phyloP scores from a whole-genome alignment of 1,140 invertebrate genomes.

The Zaprionus vittiger region DNA sequence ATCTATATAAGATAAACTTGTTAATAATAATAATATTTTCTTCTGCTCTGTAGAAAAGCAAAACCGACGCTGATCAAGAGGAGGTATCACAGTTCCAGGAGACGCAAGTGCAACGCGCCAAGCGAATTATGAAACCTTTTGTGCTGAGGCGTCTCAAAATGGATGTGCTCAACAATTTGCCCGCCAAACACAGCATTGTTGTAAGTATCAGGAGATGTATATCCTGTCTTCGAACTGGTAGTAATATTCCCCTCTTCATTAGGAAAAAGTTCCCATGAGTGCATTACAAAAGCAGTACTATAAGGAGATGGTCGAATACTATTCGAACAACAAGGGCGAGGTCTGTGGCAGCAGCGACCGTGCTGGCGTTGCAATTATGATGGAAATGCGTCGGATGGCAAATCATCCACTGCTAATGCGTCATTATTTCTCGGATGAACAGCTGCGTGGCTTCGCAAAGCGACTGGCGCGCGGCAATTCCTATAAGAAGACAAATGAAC shows the following conservation, averaged over 20 bases:
- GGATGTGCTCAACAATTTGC: slow-evolving; percentile 93
- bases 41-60: slow-evolving; percentile 74
- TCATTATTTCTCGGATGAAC: slow-evolving; percentile 90
- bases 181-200: slow-evolving; percentile 90
- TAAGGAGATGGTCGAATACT: slow-evolving; percentile 89
- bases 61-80: slow-evolving; percentile 85
- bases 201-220: slow-evolving; percentile 70
- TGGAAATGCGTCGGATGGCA: slow-evolving; percentile 94
- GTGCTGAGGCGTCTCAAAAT: slow-evolving; percentile 95
- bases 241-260: not conserved
- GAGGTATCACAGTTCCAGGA: slow-evolving; percentile 92
- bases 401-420: slow-evolving; percentile 95
- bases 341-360: slow-evolving; percentile 85
- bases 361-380: slow-evolving; percentile 92
- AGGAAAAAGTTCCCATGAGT: slow-evolving; percentile 87
- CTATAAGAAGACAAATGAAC: slow-evolving; percentile 90
- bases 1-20: not conserved
- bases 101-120: slow-evolving; percentile 95
- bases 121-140: slow-evolving; percentile 98
- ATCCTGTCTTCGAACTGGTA: not conserved
- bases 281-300: slow-evolving; percentile 91
- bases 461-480: slow-evolving; percentile 89
- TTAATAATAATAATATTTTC: not conserved
- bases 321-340: slow-evolving; percentile 88
- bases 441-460: slow-evolving; percentile 90